phyloP scores from a whole-genome alignment of 2,113 vertebrate genomes.

The Pygoscelis antarcticus region DNA sequence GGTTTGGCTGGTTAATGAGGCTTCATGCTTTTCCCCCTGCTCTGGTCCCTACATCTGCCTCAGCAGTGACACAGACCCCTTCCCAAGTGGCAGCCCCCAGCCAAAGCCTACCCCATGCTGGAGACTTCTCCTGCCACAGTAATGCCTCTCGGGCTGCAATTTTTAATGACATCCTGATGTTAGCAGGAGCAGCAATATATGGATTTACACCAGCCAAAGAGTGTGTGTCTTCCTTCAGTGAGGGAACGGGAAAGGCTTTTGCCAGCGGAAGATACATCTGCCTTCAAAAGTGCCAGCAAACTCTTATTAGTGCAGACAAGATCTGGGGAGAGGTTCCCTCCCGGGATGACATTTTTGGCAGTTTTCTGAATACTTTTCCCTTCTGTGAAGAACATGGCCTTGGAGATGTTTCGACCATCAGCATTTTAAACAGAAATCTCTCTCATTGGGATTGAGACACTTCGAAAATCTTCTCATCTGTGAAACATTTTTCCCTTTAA shows the following conservation, averaged over 20 bases:
- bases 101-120: not conserved
- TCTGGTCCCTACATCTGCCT: not conserved
- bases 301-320: constrained; percentile 34
- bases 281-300: constrained; percentile 8
- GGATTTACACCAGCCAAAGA: not conserved
- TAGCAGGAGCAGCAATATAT: not conserved
- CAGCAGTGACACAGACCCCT: not conserved
- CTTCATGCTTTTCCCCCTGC: not conserved
- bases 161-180: constrained; percentile 2
- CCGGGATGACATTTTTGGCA: constrained; percentile 36
- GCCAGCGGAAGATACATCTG: not conserved
- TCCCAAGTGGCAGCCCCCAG: not conserved
- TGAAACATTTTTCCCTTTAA: not conserved
- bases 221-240: rapidly evolving
- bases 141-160: not conserved
- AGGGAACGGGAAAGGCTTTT: not conserved
- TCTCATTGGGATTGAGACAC: not conserved
- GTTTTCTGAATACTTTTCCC: not conserved
- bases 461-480: not conserved
- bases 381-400: not conserved
- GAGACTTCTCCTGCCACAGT: not conserved
- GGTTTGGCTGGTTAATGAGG: not conserved
- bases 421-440: not conserved
- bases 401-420: not conserved
- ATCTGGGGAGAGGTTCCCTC: not conserved